Conservation (phyloP, 2,113 vertebrate genomes). For the Cryptoleucopteryx plumbea region DNA sequence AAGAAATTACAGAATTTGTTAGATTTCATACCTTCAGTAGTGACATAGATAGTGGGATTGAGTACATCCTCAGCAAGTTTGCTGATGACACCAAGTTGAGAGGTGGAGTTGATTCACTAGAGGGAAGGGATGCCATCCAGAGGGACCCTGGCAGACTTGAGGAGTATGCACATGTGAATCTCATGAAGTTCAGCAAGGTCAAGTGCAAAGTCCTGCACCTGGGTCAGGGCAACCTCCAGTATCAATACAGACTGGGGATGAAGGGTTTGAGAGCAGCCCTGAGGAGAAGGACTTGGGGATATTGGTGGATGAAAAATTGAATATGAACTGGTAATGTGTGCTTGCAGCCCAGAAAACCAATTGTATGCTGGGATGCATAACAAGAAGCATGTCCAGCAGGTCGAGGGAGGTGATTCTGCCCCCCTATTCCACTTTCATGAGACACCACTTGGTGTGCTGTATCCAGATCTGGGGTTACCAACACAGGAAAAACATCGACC, state of each 20-base stretch:
- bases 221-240: fast-evolving
- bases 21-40: not conserved
- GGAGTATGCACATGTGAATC: not conserved
- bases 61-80: not conserved
- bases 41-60: not conserved
- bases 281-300: fast-evolving
- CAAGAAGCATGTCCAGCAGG: not conserved
- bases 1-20: not conserved
- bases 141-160: not conserved
- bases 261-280: not conserved
- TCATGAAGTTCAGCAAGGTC: not conserved
- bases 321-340: too few species aligned
- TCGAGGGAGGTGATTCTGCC: not conserved
- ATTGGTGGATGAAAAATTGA: too few species aligned
- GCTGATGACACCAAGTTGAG: not conserved
- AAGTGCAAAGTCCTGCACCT: not conserved
- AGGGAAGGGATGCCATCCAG: not conserved
- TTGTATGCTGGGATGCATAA: not conserved
- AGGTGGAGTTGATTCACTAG: not conserved
- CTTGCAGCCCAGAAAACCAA: not conserved
- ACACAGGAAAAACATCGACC: not conserved
- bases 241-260: too few species aligned
- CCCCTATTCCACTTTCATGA: not conserved
- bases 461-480: not conserved
- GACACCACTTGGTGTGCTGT: fast-evolving